Percentiles rank a stretch among this genome's conserved stretches.
Conservation (phyloP, 2,888 invertebrate species). For the Malthinus seriepunctatus region DNA sequence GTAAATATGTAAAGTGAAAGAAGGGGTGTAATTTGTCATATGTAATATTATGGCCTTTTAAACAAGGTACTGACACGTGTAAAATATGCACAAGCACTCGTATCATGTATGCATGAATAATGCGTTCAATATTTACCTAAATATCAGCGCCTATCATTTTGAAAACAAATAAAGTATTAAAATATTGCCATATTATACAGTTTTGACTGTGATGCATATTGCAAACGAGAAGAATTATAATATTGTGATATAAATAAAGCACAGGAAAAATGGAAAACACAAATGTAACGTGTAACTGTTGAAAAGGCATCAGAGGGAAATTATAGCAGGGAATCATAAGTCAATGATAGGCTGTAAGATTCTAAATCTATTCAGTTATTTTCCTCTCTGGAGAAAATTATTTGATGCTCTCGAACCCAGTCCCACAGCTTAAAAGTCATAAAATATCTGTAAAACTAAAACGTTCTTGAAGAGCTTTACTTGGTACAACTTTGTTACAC, state of each 20-base stretch:
- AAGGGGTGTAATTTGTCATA: constrained; percentile 40
- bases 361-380: no score
- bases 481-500: no score
- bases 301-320: no score
- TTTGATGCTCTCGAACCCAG: no score
- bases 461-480: no score
- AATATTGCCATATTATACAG: constrained; percentile 21
- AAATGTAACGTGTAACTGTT: neutral
- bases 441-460: no score
- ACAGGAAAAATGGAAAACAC: neutral
- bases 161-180: constrained; percentile 31
- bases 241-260: neutral
- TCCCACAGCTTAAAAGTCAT: no score
- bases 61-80: constrained; percentile 50
- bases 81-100: constrained; percentile 51
- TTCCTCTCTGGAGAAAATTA: no score
- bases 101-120: constrained; percentile 45
- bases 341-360: no score
- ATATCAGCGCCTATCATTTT: constrained; percentile 29
- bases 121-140: constrained; percentile 47
- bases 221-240: neutral
- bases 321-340: no score
- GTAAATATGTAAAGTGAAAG: neutral
- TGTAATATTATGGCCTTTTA: constrained; percentile 48
- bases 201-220: constrained; percentile 12